Evolutionary conservation across 1,140 invertebrate species (phyloP).

Genomic region (Leptinotarsa defecta): DNA sequence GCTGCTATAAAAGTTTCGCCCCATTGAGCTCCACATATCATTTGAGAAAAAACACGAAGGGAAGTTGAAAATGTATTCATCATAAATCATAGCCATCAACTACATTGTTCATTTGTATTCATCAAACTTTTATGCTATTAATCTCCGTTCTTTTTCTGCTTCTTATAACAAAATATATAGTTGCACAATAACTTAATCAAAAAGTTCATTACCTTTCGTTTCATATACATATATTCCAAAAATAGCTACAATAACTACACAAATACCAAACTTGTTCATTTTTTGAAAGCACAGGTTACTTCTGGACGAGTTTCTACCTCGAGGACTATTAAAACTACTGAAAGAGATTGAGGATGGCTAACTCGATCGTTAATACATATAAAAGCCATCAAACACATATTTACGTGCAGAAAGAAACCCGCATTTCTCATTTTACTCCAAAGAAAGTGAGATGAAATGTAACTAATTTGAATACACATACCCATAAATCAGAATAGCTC

Average conservation of each 20-base stretch:
- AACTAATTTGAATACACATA: too few species aligned
- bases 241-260: background rate
- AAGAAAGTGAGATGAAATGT: too few species aligned
- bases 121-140: too few species aligned
- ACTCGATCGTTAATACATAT: background rate
- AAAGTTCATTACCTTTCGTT: background rate
- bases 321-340: background rate
- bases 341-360: conserved; percentile 5
- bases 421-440: background rate
- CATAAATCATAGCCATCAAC: too few species aligned
- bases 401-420: conserved; percentile 5
- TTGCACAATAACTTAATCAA: background rate
- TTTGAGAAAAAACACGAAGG: too few species aligned
- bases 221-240: background rate
- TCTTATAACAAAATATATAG: too few species aligned
- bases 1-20: too few species aligned
- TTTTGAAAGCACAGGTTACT: background rate
- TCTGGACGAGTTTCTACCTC: background rate
- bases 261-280: background rate
- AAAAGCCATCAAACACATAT: background rate
- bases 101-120: too few species aligned
- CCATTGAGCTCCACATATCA: too few species aligned
- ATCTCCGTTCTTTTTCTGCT: too few species aligned
- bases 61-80: too few species aligned
- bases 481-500: too few species aligned